Evolutionary conservation across 2,113 vertebrate species (phyloP).

Genomic region (Leptobrachium ailaonicum): DNA sequence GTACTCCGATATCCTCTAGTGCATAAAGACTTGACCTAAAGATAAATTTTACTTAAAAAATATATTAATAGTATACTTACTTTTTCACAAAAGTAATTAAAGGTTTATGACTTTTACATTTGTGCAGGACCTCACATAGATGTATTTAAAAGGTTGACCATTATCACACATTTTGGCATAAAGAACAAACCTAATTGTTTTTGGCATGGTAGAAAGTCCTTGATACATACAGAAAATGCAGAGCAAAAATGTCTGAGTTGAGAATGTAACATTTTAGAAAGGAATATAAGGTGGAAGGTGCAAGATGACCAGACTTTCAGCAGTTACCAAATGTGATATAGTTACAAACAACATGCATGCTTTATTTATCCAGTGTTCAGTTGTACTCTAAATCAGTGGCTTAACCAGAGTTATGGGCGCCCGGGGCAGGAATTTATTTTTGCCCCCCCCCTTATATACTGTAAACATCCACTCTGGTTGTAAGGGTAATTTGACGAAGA

Average conservation of each 20-base stretch:
- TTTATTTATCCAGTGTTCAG: too few species aligned
- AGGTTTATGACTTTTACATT: neutral
- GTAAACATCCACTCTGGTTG: too few species aligned
- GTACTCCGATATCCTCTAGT: conserved; percentile 27
- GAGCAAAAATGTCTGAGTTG: neutral
- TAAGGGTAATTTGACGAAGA: too few species aligned
- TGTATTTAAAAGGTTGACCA: neutral
- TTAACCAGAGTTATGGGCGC: too few species aligned
- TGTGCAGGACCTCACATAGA: neutral
- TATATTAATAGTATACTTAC: conserved; percentile 5
- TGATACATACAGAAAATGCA: neutral
- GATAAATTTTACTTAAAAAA: conserved; percentile 15
- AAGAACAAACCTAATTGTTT: neutral
- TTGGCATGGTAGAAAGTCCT: neutral
- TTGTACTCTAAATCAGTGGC: too few species aligned
- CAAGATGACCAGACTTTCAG: too few species aligned
- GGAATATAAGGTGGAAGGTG: too few species aligned
- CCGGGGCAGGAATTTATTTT: too few species aligned
- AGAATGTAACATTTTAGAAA: too few species aligned
- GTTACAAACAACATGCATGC: too few species aligned
- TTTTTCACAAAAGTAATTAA: neutral
- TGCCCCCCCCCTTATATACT: too few species aligned
- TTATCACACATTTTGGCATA: neutral
- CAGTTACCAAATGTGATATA: too few species aligned
- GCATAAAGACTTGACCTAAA: conserved; percentile 22